Percentiles rank a stretch among this genome's conserved stretches.
Conservation (phyloP, 2,113 vertebrate genomes). For the Tretioscincus oriximinensis region DNA sequence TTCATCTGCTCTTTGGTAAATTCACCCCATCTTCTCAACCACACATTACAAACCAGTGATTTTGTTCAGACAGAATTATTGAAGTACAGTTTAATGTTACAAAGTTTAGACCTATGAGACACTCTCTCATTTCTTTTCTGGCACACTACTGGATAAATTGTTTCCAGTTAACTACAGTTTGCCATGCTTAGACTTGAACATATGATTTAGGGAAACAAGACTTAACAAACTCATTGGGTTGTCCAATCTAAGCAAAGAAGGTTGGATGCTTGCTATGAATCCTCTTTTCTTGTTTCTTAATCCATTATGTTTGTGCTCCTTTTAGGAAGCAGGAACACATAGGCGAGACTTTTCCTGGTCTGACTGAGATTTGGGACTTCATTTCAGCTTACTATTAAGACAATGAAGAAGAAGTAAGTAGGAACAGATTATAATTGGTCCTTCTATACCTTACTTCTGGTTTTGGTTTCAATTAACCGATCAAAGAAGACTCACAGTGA, state of each 20-base stretch:
- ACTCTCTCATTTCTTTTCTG: not conserved
- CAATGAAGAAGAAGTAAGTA: too few relatives aligned
- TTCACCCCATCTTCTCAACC: not conserved
- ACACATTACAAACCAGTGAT: not conserved
- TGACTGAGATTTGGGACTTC: too few relatives aligned
- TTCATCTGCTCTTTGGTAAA: not conserved
- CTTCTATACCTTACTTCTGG: too few relatives aligned
- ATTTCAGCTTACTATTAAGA: too few relatives aligned
- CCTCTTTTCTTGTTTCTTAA: too few relatives aligned
- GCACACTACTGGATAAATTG: not conserved
- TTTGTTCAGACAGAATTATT: not conserved
- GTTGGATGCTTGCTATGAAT: not conserved
- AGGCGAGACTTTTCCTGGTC: too few relatives aligned
- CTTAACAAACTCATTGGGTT: not conserved
- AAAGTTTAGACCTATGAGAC: too few relatives aligned
- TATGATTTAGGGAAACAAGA: not conserved
- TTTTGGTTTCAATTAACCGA: too few relatives aligned
- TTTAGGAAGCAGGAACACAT: too few relatives aligned
- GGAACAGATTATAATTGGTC: too few relatives aligned
- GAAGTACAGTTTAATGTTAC: not conserved
- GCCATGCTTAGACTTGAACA: not conserved
- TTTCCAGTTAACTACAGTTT: not conserved
- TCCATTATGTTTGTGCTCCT: too few relatives aligned
- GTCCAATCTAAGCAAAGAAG: not conserved
- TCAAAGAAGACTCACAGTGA: too few relatives aligned